Conservation (phyloP, 30 jellyfish, hydroid and myxozoan genomes). For the Nemopilema nomurai region DNA sequence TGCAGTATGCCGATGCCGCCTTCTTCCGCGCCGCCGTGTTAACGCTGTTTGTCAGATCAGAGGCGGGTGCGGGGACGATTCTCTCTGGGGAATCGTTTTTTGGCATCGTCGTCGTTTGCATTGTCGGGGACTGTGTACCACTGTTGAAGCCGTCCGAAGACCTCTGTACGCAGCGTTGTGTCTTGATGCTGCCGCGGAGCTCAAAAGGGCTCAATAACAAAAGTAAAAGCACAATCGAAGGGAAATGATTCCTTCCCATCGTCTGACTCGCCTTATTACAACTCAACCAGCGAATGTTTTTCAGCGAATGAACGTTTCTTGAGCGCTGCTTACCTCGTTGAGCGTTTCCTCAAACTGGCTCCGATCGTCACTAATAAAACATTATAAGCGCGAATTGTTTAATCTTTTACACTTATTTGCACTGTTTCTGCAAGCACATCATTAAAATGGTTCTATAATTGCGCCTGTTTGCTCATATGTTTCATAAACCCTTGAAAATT, state of each 20-base stretch:
- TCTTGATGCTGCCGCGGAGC: background rate
- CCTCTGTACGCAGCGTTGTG: background rate
- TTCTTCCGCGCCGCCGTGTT: background rate
- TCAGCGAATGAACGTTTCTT: too few species aligned
- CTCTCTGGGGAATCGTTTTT: background rate
- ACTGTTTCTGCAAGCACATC: background rate
- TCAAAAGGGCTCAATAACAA: too few species aligned
- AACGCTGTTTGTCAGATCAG: slow-evolving; percentile 19
- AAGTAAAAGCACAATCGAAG: too few species aligned
- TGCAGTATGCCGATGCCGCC: slow-evolving; percentile 22
- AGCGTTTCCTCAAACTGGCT: too few species aligned
- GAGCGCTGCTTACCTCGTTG: too few species aligned
- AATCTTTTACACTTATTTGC: background rate
- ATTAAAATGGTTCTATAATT: background rate
- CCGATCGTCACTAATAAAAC: too few species aligned
- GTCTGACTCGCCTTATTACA: too few species aligned
- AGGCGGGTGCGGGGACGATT: slow-evolving; percentile 46
- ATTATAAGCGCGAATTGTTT: too few species aligned
- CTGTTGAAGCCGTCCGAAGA: background rate
- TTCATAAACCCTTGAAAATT: background rate
- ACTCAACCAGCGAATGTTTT: too few species aligned
- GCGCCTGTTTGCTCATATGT: background rate
- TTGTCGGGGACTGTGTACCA: background rate
- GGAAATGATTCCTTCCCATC: too few species aligned
- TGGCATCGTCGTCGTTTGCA: background rate